These are phyloP conservation scores for Hirtodrosophila cameraria DNA, from an alignment of 2,888 invertebrate genomes.

Conservation along the genomic window DNA sequence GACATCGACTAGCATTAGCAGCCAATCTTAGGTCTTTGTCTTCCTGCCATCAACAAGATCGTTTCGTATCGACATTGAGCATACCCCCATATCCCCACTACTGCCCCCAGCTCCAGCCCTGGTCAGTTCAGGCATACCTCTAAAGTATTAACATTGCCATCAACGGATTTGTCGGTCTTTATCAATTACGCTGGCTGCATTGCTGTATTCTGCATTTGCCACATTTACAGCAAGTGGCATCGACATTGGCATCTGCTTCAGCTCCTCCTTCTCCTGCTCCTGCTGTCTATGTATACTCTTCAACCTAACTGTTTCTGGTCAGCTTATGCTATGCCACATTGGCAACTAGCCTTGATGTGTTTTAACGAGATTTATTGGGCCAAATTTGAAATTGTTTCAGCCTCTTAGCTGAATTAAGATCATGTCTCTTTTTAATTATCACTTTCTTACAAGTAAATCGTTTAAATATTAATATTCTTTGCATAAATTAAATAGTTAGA, in stretches of 20 bases:
- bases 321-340: conserved; percentile 49
- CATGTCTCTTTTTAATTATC: neutral
- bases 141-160: conserved; percentile 73
- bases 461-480: too few species aligned
- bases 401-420: conserved; percentile 9
- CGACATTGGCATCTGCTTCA: conserved; percentile 47
- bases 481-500: too few species aligned
- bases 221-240: conserved; percentile 71
- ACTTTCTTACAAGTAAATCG: too few species aligned
- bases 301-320: conserved; percentile 55
- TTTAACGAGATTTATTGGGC: conserved; percentile 58
- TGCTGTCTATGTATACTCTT: conserved; percentile 4
- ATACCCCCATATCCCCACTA: conserved; percentile 12
- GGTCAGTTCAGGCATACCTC: conserved; percentile 41
- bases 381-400: conserved; percentile 42
- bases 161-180: conserved; percentile 80
- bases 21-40: conserved; percentile 75
- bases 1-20: conserved; percentile 54
- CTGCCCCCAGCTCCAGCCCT: conserved; percentile 15
- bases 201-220: conserved; percentile 45
- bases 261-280: too few species aligned
- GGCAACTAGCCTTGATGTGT: conserved; percentile 53
- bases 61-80: conserved; percentile 72
- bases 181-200: conserved; percentile 74
- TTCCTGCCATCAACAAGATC: conserved; percentile 80